Percentiles rank a stretch among this genome's conserved stretches.
These are phyloP conservation scores for Lasius platythorax DNA, from an alignment of 2,888 invertebrate species.

Conservation along the genomic window DNA sequence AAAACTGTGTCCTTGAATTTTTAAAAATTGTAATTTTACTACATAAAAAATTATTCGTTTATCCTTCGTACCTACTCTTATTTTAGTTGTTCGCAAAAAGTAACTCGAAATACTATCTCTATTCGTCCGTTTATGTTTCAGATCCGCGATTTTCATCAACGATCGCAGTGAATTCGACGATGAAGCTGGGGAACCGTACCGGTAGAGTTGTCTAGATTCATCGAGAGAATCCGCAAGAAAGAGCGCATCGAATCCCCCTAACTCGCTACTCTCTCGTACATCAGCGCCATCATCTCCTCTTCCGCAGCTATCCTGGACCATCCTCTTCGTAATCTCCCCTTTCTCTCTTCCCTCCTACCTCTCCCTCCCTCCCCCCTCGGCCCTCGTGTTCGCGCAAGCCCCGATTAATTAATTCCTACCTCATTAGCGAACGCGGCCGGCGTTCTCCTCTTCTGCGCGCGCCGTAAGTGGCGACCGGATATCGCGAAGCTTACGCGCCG, in stretches of 20 bases:
- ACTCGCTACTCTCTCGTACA: slow-evolving; percentile 43
- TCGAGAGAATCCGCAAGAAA: slow-evolving; percentile 24
- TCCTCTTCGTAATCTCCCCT: not conserved
- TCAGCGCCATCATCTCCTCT: slow-evolving; percentile 40
- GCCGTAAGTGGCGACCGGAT: slow-evolving; percentile 36
- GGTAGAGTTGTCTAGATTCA: not conserved
- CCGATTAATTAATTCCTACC: slow-evolving; percentile 84
- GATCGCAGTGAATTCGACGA: not conserved
- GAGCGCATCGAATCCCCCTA: slow-evolving; percentile 7
- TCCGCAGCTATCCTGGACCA: slow-evolving; percentile 21
- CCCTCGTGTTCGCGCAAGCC: slow-evolving; percentile 53
- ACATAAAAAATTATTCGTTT: not conserved
- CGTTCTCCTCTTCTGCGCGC: slow-evolving; percentile 72
- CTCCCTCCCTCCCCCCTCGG: not conserved
- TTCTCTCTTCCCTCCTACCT: not conserved
- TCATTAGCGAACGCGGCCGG: slow-evolving; percentile 81
- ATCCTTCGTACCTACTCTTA: not conserved
- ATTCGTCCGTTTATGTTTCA: not conserved
- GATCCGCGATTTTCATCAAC: not conserved
- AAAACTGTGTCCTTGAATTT: not conserved
- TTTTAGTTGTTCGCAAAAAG: not conserved
- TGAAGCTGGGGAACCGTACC: not conserved
- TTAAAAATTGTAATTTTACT: not conserved
- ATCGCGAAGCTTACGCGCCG: slow-evolving; percentile 46
- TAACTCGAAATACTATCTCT: not conserved